Base-by-base conservation (phyloP, 2,888 invertebrate species). In the Sinelater perroti region DNA sequence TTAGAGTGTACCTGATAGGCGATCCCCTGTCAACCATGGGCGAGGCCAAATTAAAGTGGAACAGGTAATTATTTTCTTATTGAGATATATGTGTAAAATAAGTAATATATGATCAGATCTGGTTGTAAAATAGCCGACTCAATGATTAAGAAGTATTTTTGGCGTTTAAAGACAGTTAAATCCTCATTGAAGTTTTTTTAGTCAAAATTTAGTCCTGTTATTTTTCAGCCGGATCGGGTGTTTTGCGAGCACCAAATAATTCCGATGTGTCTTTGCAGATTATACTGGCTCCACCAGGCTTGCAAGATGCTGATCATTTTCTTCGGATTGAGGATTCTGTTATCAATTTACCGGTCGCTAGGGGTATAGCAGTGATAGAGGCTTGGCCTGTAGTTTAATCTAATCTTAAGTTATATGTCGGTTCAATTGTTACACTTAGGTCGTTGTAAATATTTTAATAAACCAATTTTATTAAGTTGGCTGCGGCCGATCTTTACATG, bases 1-100 rank as follows among this genome's bases (percentile, higher is more conserved):
- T 93, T 51, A 81, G 94, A 54, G 76, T 86, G 31, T 91, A 89
- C 72, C 76, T 95, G 49, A 83, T 93, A 63, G 92, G 93, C 71
- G 95, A 96, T 67, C 85, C 87, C 60, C 81, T 88, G 11, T 83
- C 84, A 45, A 87, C 87, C 0, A 72, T 92, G 44, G 83, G 87
- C 3, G 80, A 82, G 3, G 89, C 88, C 1, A 62, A 17, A 47
- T 60, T 54, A 6, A 68, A 57, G 55, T 74, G 69, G 70, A 68
- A 44, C 8, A 68, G 69, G 72, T 72, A 59, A 59, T 13, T 40
- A n/a, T 18, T 40, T 40, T 40, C 5, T 4, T 40, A 10, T 7
- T 20, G 6, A 20, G 36, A 26, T n/a, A n/a, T n/a, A n/a, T n/a
- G n/a, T n/a, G n/a, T n/a, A n/a, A n/a, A n/a, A n/a, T n/a, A n/a